Evolutionary conservation across 2,888 invertebrate genomes (phyloP).

Genomic region (Malthinus seriepunctatus): DNA sequence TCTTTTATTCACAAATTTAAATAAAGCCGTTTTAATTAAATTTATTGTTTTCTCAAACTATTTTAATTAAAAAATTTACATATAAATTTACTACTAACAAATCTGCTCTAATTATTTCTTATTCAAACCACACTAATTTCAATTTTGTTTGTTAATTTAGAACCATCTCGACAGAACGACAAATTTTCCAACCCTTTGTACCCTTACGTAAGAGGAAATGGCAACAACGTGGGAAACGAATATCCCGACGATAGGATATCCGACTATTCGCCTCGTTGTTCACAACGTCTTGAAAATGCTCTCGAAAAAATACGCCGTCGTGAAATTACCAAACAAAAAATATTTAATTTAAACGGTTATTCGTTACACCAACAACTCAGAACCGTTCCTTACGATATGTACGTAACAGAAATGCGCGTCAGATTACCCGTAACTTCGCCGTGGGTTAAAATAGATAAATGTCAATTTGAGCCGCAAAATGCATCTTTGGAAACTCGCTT

Average conservation of each 20-base stretch:
- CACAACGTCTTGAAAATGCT: conserved; percentile 67
- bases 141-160: conserved; percentile 29
- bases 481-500: conserved; percentile 76
- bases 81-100: no score
- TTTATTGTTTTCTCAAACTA: no score
- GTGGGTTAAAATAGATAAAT: conserved; percentile 74
- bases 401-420: conserved; percentile 70
- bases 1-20: no score
- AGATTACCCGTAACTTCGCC: conserved; percentile 66
- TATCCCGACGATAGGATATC: conserved; percentile 43
- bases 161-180: conserved; percentile 50
- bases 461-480: conserved; percentile 74
- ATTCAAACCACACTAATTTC: no score
- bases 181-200: conserved; percentile 49
- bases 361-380: conserved; percentile 67
- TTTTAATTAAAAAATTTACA: no score
- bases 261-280: conserved; percentile 57
- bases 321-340: conserved; percentile 58
- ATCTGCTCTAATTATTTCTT: no score
- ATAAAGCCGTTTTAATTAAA: no score
- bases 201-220: conserved; percentile 45
- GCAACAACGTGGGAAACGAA: conserved; percentile 38
- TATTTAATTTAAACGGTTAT: conserved; percentile 64
- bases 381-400: conserved; percentile 68
- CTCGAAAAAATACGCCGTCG: conserved; percentile 66